A percentile compares a stretch with the other conserved stretches of the same genome.
Evolutionary conservation across 64 coral and sea anemone genomes (phyloP).

Genomic region (Acropora yongei): DNA sequence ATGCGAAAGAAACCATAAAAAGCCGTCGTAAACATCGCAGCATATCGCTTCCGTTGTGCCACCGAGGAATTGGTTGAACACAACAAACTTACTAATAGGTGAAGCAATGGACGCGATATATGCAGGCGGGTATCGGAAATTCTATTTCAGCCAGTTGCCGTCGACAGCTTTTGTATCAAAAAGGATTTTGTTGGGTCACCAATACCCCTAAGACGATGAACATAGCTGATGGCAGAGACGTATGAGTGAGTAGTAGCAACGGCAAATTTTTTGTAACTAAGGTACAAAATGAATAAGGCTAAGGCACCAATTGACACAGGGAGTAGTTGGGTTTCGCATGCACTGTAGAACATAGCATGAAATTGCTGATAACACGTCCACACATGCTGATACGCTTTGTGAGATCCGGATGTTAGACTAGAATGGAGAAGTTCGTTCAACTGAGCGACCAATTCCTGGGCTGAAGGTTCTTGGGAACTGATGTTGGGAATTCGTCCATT

Average conservation of each 20-base stretch:
- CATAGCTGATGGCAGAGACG: no score
- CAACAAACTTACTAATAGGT: no score
- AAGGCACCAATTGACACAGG: not conserved
- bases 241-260: not conserved
- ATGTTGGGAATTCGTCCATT: slow-evolving; percentile 5
- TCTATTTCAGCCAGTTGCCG: no score
- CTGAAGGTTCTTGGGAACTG: slow-evolving; percentile 11
- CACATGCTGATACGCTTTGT: not conserved
- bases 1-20: no score
- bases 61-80: no score
- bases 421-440: slow-evolving; percentile 16
- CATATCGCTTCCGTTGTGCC: no score
- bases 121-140: no score
- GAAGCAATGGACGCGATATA: no score
- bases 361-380: not conserved
- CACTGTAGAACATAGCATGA: slow-evolving; percentile 11
- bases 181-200: no score
- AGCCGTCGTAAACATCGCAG: no score
- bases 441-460: slow-evolving; percentile 13
- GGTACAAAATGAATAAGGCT: slow-evolving; percentile 38
- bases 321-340: not conserved
- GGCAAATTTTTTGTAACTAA: not conserved
- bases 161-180: no score
- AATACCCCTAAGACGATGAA: no score
- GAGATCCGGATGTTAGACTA: not conserved